Base-by-base conservation (phyloP, 2,113 vertebrate species). In the Trematocara variabile region DNA sequence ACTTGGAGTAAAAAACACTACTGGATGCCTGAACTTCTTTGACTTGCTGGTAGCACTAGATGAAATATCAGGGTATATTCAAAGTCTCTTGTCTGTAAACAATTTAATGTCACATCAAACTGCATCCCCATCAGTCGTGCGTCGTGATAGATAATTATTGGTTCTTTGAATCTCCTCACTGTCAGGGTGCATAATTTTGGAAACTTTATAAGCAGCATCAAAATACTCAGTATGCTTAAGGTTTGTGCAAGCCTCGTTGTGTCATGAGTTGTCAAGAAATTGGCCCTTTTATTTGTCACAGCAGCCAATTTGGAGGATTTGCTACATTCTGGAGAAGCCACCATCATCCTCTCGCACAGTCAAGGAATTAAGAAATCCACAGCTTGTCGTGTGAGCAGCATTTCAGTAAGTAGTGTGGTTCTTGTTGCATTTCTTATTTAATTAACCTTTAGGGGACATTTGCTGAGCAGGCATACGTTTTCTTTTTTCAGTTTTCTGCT, bases 381-480 rank as follows among this genome's bases (percentile, higher is more conserved):
- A 65, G 25, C 30, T 77, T 6, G 13, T 81, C 2, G 33, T 65
- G n/a, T 77, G 18, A 87, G 63, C 60, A 37, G 46, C 52, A 52
- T 80, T 77, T 83, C 8, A 58, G 86, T 65, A 82, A 87, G 58
- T 48, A 84, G 12, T 77, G 37, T 25, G 56, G 87, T 58, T 25
- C 25, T 20, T 25, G 44, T 30, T 46, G 79, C 44, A 58, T 79
- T 86, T 85, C 54, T 56, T 70, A 78, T 86, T 84, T 84, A 82
- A 88, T 88, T 79, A 86, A 87, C 79, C 82, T 90, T 86, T 78
- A 44, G 81, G 84, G 52, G 37, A 70, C 56, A 81, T 90, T 83
- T 92, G 80, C 91, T 89, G 68, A 90, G 83, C 63, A 55, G 82
- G 77, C 81, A 82, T 16, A 13, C 8, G 8, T 25, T 28, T 77